phyloP scores from a whole-genome alignment of 2,113 vertebrate genomes.

The Odobenus rosmarus region DNA sequence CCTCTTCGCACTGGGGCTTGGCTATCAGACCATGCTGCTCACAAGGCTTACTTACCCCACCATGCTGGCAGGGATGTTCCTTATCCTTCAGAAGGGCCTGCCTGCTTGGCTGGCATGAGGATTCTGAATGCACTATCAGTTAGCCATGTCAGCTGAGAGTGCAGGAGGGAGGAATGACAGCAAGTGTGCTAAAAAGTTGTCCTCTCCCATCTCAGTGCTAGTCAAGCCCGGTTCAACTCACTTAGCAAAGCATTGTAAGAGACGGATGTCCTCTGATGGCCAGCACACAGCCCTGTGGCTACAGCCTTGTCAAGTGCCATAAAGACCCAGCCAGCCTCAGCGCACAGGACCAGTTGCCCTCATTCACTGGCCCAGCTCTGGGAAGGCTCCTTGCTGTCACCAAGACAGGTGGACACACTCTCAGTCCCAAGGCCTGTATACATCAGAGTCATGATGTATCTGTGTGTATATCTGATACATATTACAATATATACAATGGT shows the following conservation, averaged over 20 bases:
- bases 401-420: background rate
- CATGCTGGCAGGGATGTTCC: background rate
- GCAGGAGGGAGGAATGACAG: background rate
- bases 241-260: background rate
- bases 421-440: background rate
- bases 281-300: background rate
- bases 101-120: background rate
- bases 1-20: background rate
- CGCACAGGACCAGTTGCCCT: too few species aligned
- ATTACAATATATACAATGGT: background rate
- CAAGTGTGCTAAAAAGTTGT: background rate
- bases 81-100: background rate
- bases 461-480: background rate
- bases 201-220: background rate
- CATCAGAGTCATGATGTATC: background rate
- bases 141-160: background rate
- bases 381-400: background rate
- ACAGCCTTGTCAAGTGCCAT: too few species aligned
- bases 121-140: background rate
- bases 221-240: background rate
- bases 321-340: background rate
- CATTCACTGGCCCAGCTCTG: background rate
- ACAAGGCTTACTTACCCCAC: background rate
- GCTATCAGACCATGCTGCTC: background rate
- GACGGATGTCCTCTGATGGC: background rate